These are phyloP conservation scores for Acheta domesticus DNA, from an alignment of 2,888 invertebrate genomes.

Conservation along the genomic window DNA sequence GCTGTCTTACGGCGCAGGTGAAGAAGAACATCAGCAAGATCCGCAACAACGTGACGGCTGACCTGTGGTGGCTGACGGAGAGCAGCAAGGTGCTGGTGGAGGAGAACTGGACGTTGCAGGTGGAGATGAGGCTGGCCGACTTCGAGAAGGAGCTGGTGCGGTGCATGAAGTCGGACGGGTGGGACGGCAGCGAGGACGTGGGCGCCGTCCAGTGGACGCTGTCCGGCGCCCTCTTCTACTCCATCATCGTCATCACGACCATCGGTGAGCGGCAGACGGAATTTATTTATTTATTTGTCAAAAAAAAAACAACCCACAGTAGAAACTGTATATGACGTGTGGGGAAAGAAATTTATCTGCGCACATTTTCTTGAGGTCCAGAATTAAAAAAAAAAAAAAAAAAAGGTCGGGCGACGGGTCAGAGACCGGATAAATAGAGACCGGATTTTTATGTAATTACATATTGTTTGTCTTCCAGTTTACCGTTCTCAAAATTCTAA, in stretches of 20 bases:
- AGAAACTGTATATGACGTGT: too few species aligned
- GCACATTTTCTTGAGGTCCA: too few species aligned
- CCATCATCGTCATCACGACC: constrained; percentile 93
- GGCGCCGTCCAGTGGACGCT: constrained; percentile 75
- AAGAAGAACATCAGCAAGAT: constrained; percentile 70
- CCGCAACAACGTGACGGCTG: constrained; percentile 70
- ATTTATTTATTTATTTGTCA: too few species aligned
- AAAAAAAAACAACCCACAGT: too few species aligned
- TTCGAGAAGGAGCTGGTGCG: constrained; percentile 71
- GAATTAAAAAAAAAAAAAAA: too few species aligned
- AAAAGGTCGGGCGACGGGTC: too few species aligned
- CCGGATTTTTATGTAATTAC: too few species aligned
- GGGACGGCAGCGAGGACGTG: constrained; percentile 75
- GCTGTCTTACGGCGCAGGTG: constrained; percentile 54
- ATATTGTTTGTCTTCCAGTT: too few species aligned
- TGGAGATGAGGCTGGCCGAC: constrained; percentile 53
- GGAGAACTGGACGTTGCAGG: constrained; percentile 76
- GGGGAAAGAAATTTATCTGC: too few species aligned
- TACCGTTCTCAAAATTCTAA: too few species aligned
- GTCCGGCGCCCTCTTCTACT: constrained; percentile 87
- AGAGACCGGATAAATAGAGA: too few species aligned
- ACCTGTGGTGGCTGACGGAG: constrained; percentile 72
- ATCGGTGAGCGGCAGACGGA: constrained; percentile 66
- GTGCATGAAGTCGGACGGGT: constrained; percentile 84
- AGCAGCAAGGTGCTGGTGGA: constrained; percentile 62